A percentile compares a stretch with the other conserved stretches of the same genome.
These are phyloP conservation scores for Gnathonemus echidnorhynchus DNA, from an alignment of 2,113 vertebrate genomes.

Conservation along the genomic window DNA sequence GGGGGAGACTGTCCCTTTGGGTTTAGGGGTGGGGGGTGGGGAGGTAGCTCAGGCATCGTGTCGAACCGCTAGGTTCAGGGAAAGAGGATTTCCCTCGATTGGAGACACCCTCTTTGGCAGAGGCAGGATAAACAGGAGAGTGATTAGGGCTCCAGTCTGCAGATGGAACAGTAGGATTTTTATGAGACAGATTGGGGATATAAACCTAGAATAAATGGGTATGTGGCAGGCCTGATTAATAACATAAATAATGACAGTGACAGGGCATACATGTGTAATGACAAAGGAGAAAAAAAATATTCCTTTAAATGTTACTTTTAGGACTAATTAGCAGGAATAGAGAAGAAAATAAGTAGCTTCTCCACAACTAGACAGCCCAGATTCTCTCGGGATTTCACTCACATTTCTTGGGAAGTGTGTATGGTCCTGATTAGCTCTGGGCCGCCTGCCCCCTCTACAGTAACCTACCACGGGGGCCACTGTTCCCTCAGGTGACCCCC, in stretches of 20 bases:
- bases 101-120: not conserved
- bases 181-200: not conserved
- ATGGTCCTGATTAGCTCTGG: not conserved
- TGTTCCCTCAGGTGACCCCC: not conserved
- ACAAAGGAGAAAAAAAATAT: not conserved
- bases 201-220: not conserved
- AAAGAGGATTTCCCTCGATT: slow-evolving; percentile 63
- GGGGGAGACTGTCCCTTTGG: slow-evolving; percentile 68
- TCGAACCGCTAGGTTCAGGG: slow-evolving; percentile 43
- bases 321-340: not conserved
- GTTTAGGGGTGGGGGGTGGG: slow-evolving; percentile 40
- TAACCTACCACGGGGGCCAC: not conserved
- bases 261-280: not conserved
- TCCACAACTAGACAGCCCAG: not conserved
- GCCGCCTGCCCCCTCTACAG: not conserved
- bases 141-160: slow-evolving; percentile 64
- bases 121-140: slow-evolving; percentile 62
- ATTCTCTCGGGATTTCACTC: not conserved
- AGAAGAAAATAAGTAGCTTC: not conserved
- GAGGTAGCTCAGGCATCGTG: slow-evolving; percentile 47
- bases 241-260: not conserved
- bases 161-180: slow-evolving; percentile 51
- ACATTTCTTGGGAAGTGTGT: not conserved
- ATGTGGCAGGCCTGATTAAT: not conserved
- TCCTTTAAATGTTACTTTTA: not conserved